Conservation (phyloP, 2,888 invertebrate genomes). For the Molanna angustata region DNA sequence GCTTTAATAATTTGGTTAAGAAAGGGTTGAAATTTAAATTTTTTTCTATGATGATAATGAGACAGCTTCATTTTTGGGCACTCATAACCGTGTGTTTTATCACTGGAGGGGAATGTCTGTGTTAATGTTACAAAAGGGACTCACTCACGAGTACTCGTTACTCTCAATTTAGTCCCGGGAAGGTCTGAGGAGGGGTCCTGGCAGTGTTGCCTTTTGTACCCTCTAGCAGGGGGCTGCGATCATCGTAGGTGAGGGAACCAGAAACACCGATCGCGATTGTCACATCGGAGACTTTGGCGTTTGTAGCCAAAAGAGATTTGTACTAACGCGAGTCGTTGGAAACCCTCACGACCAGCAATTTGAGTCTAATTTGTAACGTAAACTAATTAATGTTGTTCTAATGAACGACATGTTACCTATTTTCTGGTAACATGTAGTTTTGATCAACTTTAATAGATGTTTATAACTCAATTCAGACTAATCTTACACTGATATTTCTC, state of each 20-base stretch:
- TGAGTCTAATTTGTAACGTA: slow-evolving; percentile 76
- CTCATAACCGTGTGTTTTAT: too few species aligned
- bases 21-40: too few species aligned
- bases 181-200: slow-evolving; percentile 76
- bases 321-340: slow-evolving; percentile 38
- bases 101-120: slow-evolving; percentile 56
- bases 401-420: neutral
- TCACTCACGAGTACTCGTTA: slow-evolving; percentile 61
- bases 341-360: slow-evolving; percentile 62
- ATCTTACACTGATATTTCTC: slow-evolving; percentile 62
- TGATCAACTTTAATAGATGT: too few species aligned
- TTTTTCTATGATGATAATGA: slow-evolving; percentile 6
- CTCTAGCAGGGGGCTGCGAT: slow-evolving; percentile 66
- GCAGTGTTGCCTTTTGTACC: slow-evolving; percentile 37
- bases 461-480: slow-evolving; percentile 86
- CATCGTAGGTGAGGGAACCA: slow-evolving; percentile 70
- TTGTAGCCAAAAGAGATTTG: slow-evolving; percentile 45
- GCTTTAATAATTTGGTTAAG: too few species aligned
- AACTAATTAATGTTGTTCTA: slow-evolving; percentile 34
- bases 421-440: too few species aligned
- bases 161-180: slow-evolving; percentile 66
- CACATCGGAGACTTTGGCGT: slow-evolving; percentile 51
- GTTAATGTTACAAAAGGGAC: slow-evolving; percentile 76
- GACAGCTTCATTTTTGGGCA: neutral
- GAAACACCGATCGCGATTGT: slow-evolving; percentile 57